Base-by-base conservation (phyloP, 2,797 vertebrate genomes). In the Protosalanx chinensis region DNA sequence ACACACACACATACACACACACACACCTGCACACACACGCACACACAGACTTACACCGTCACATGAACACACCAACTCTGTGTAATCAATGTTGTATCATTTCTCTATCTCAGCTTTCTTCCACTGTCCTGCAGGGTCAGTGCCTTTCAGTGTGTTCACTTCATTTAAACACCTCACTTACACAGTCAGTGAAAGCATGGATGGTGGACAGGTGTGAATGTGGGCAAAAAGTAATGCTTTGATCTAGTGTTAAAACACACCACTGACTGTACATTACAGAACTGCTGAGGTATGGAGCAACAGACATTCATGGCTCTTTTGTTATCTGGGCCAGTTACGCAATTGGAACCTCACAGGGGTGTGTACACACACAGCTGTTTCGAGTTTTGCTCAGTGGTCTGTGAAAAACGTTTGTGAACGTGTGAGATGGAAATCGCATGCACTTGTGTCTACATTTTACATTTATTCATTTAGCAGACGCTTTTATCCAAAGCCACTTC, bases 361-460 rank as follows among this genome's bases (percentile, higher is more conserved):
- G 85, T 75, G 68, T 3, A 35, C 71, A 67, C 35, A 67, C 64
- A 73, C 88, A 84, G 80, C 87, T 91, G 89, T 76, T 87, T 85
- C 71, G 70, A 46, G 83, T 89, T 88, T 51, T 74, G 75, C 81
- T 85, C 76, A 82, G 83, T 88, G 79, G 78, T 76, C 35, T 56
- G 27, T 5, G 62, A 67, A 59, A 29, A 23, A 57, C 18, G 16
- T 37, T 12, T 64, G 57, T 70, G 37, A 74, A 76, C 76, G 72
- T 32, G 63, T 13, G 10, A 13, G 41, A 46, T 8, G 41, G 41
- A 46, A 46, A 46, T 27, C 23, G 6, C 58, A 29, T 60, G 12
- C 3, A 16, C 4, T 56, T n/a, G 51, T 4, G 51, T 56, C 23
- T 27, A 27, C 23, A 27, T 27, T 27, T 27, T 27, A 27, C 23